These are phyloP conservation scores for Drosophila pachea DNA, from an alignment of 1,140 invertebrate genomes.

Conservation along the genomic window DNA sequence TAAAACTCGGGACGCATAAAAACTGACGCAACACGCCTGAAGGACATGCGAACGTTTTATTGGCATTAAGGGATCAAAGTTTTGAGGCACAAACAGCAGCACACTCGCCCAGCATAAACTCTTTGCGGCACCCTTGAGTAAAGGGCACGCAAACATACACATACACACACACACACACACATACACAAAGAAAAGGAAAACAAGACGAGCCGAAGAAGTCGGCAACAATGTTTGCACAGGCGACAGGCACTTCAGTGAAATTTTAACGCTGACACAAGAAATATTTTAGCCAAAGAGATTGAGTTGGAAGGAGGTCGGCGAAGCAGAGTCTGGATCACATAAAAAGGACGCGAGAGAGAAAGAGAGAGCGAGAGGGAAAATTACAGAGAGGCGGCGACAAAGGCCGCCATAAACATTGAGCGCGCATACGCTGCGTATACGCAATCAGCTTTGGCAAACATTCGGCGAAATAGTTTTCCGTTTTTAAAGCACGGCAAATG, in stretches of 20 bases:
- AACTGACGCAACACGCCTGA: constrained; percentile 68
- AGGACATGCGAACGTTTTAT: constrained; percentile 77
- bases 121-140: constrained; percentile 71
- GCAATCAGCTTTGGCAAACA: constrained; percentile 72
- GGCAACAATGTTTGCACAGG: constrained; percentile 65
- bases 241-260: constrained; percentile 64
- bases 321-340: no score
- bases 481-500: constrained; percentile 68
- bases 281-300: constrained; percentile 63
- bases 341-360: neutral
- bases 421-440: constrained; percentile 69
- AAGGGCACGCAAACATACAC: constrained; percentile 25
- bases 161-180: no score
- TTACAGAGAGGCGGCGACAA: constrained; percentile 37
- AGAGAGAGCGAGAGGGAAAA: constrained; percentile 13
- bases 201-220: neutral
- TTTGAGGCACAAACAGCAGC: constrained; percentile 34
- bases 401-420: constrained; percentile 58
- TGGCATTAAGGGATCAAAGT: constrained; percentile 75
- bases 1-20: constrained; percentile 55
- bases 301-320: neutral
- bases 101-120: constrained; percentile 42
- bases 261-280: constrained; percentile 77
- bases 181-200: neutral
- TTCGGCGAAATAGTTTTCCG: constrained; percentile 69